Conservation (phyloP, 2,113 vertebrate genomes). For the Nothocercus julius region DNA sequence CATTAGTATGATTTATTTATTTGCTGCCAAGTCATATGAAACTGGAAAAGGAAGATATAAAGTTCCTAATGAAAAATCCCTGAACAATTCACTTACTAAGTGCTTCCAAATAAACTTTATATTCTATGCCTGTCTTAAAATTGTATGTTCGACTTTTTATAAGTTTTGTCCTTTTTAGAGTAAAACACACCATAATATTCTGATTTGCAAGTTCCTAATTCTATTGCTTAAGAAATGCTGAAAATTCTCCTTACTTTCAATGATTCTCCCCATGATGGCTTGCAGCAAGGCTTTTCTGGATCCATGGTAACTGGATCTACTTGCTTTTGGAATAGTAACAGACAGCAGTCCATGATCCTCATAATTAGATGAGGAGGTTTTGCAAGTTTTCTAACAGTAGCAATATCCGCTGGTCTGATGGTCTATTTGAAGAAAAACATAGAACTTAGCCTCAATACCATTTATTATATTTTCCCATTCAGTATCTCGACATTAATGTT, state of each 20-base stretch:
- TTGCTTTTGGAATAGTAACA: constrained; percentile 80
- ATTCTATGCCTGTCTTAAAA: not conserved
- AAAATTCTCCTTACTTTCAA: constrained; percentile 74
- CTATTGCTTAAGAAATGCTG: not conserved
- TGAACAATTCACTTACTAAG: not conserved
- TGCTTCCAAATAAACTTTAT: not conserved
- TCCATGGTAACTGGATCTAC: constrained; percentile 79
- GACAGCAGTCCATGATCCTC: constrained; percentile 83
- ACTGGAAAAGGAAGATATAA: not conserved
- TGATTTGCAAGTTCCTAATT: not conserved
- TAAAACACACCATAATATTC: not conserved
- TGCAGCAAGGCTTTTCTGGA: constrained; percentile 80
- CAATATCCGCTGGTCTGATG: constrained; percentile 81
- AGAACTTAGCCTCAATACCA: not conserved
- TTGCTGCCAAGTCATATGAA: not conserved
- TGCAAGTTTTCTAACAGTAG: constrained; percentile 82
- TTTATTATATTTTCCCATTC: not conserved
- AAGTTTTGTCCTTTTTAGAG: not conserved
- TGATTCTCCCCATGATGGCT: constrained; percentile 81
- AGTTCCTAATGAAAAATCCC: not conserved
- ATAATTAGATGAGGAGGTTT: constrained; percentile 84
- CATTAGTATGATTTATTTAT: no score
- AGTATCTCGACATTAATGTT: not conserved
- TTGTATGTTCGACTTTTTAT: not conserved
- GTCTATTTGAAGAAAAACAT: constrained; percentile 65